These are phyloP conservation scores for Takifugu rubripes DNA, from an alignment of 2,797 vertebrate species.

Conservation along the genomic window DNA sequence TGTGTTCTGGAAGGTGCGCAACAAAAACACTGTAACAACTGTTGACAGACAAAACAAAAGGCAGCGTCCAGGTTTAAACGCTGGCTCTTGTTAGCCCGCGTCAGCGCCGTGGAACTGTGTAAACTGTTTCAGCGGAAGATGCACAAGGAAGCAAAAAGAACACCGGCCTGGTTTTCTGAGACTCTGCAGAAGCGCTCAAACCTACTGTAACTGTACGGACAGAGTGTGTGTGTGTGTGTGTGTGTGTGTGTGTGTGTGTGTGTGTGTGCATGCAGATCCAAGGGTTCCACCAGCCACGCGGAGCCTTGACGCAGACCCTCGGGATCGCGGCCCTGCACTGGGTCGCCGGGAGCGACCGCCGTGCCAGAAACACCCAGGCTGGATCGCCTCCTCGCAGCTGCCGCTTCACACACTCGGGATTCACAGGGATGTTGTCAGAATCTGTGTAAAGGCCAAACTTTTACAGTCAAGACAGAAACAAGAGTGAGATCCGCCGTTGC, in stretches of 20 bases:
- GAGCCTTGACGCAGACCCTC: conserved; percentile 45
- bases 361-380: background rate
- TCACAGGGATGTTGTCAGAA: too few relatives aligned
- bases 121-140: conserved; percentile 5
- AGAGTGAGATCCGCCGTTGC: conserved; percentile 2
- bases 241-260: background rate
- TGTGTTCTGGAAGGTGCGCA: background rate
- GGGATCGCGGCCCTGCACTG: conserved; percentile 21
- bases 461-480: too few relatives aligned
- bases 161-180: background rate
- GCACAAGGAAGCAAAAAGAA: background rate
- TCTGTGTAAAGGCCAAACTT: too few relatives aligned
- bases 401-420: background rate
- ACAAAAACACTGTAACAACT: background rate
- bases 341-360: conserved; percentile 6
- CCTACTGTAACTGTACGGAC: background rate
- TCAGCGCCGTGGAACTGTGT: background rate
- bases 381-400: conserved; percentile 18
- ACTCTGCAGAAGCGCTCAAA: background rate
- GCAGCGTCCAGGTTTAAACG: background rate
- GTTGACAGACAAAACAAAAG: background rate
- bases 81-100: background rate
- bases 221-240: background rate
- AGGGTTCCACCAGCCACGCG: conserved; percentile 16
- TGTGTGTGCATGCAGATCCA: conserved; percentile 2